Evolutionary conservation across 2,888 invertebrate species (phyloP).

Genomic region (Liposcelis brunnea): DNA sequence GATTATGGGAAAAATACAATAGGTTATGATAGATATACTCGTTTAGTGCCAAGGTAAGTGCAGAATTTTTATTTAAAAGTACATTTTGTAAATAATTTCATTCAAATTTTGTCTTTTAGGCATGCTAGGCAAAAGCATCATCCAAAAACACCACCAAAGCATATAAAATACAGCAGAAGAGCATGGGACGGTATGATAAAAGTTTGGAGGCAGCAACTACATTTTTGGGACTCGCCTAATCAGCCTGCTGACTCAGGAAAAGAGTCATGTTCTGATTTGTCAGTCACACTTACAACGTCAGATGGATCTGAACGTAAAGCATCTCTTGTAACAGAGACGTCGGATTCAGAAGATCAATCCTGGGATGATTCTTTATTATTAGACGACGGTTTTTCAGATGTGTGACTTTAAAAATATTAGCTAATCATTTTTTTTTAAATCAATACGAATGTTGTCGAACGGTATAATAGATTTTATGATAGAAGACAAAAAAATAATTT

Average conservation of each 20-base stretch:
- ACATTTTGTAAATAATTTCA: too few relatives aligned
- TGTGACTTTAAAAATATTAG: not conserved
- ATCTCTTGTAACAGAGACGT: not conserved
- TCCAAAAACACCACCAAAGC: constrained; percentile 81
- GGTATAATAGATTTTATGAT: too few relatives aligned
- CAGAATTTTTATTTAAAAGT: not conserved
- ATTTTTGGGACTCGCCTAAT: constrained; percentile 46
- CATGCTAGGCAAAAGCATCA: constrained; percentile 46
- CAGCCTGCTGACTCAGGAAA: constrained; percentile 11
- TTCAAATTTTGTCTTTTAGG: constrained; percentile 16
- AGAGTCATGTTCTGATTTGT: constrained; percentile 7
- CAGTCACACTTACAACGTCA: constrained; percentile 4
- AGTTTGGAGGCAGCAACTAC: constrained; percentile 72
- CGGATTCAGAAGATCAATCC: constrained; percentile 1
- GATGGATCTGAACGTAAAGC: not conserved
- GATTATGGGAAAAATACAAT: constrained; percentile 88
- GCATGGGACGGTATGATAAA: constrained; percentile 83
- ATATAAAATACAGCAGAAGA: constrained; percentile 70
- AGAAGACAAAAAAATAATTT: too few relatives aligned
- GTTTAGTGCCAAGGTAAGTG: constrained; percentile 46
- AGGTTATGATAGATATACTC: constrained; percentile 62
- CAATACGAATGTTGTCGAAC: too few relatives aligned
- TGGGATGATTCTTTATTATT: too few relatives aligned
- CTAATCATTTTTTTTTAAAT: too few relatives aligned
- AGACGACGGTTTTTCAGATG: not conserved